These are phyloP conservation scores for Lucilia cuprina DNA, from an alignment of 1,140 invertebrate genomes.

Conservation along the genomic window DNA sequence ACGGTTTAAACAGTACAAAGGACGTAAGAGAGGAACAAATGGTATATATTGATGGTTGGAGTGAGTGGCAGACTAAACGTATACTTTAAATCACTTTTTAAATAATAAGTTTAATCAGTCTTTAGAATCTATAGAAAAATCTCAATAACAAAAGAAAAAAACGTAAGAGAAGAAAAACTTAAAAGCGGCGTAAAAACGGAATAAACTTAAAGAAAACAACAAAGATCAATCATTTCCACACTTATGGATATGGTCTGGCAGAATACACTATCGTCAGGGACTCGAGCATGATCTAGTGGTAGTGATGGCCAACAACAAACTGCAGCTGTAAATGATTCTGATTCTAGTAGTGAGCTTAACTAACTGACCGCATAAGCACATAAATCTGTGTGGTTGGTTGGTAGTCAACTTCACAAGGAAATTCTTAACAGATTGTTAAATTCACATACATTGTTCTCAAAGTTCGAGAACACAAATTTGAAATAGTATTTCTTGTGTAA, in stretches of 20 bases:
- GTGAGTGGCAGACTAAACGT: slow-evolving; percentile 6
- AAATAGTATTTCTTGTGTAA: not conserved
- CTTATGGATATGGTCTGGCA: not conserved
- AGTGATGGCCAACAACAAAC: no score
- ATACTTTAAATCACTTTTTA: slow-evolving; percentile 37
- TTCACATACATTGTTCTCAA: not conserved
- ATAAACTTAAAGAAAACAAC: not conserved
- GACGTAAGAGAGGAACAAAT: not conserved
- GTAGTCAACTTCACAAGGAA: not conserved
- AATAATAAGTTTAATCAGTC: slow-evolving; percentile 32
- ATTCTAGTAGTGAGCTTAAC: not conserved
- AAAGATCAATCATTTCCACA: slow-evolving; percentile 32
- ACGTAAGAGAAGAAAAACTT: not conserved
- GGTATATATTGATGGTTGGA: not conserved
- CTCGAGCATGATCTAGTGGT: no score
- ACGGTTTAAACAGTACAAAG: slow-evolving; percentile 4
- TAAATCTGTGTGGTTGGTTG: not conserved
- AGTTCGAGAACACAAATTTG: not conserved
- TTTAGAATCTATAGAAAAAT: slow-evolving; percentile 15
- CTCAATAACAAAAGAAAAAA: not conserved
- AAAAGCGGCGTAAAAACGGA: not conserved
- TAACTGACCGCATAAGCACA: not conserved
- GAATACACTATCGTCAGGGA: not conserved
- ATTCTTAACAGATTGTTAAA: not conserved
- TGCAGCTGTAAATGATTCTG: not conserved